Evolutionary conservation across 1,140 invertebrate genomes (phyloP).

Genomic region (Hylyphantes graminicola): DNA sequence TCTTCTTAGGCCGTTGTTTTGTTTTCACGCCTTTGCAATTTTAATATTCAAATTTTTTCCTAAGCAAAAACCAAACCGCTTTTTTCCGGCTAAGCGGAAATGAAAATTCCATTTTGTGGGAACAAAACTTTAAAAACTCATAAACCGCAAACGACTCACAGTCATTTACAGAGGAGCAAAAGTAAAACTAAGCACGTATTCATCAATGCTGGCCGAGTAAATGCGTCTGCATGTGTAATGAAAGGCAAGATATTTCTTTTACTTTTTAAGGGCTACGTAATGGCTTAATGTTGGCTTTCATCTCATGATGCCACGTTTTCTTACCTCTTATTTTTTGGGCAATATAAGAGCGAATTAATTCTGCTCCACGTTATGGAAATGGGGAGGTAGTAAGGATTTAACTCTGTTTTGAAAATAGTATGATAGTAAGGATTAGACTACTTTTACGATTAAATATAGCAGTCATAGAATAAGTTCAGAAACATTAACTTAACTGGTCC

Average conservation of each 20-base stretch:
- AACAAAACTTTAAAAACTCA: conserved; percentile 22
- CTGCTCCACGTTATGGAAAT: too few relatives aligned
- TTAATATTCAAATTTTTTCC: conserved; percentile 8
- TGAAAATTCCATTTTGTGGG: conserved; percentile 37
- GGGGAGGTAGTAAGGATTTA: too few relatives aligned
- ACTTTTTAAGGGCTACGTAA: conserved; percentile 19
- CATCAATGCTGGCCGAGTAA: conserved; percentile 14
- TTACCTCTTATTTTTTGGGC: too few relatives aligned
- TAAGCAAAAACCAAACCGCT: conserved; percentile 6
- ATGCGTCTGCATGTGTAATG: conserved; percentile 14
- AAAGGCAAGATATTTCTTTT: conserved; percentile 10
- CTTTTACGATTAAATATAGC: too few relatives aligned
- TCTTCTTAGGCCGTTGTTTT: too few relatives aligned
- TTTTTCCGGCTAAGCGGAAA: conserved; percentile 1
- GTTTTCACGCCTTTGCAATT: not conserved
- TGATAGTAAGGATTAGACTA: too few relatives aligned
- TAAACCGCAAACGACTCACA: conserved; percentile 23
- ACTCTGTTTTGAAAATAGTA: too few relatives aligned
- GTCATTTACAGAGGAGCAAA: conserved; percentile 15
- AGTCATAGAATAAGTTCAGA: too few relatives aligned
- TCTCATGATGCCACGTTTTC: too few relatives aligned
- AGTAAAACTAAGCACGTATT: not conserved
- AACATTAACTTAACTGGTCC: too few relatives aligned
- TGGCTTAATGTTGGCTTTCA: conserved; percentile 10
- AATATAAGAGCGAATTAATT: too few relatives aligned